These are phyloP conservation scores for Ochropleura leucogaster DNA, from an alignment of 2,888 invertebrate genomes.

Conservation along the genomic window DNA sequence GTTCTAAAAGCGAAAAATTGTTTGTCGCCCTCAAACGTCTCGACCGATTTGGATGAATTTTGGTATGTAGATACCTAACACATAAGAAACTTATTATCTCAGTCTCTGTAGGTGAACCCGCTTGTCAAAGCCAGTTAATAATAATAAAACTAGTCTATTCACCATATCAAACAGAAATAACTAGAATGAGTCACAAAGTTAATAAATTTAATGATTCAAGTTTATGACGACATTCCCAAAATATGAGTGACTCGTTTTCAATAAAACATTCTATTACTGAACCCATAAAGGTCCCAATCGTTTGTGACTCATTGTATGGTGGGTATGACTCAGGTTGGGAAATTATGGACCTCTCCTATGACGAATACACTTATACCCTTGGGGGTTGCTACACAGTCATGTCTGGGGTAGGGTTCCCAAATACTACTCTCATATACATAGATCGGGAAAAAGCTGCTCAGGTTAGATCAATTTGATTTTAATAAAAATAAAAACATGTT, in stretches of 20 bases:
- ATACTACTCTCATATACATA: neutral
- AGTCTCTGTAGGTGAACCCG: no score
- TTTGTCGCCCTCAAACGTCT: no score
- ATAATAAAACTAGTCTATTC: neutral
- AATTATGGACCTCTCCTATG: neutral
- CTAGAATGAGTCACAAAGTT: neutral
- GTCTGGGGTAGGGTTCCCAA: neutral
- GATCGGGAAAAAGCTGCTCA: no score
- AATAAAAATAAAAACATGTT: no score
- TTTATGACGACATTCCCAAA: neutral
- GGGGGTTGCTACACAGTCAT: neutral
- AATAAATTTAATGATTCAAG: neutral
- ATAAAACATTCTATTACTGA: neutral
- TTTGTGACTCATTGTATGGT: slow-evolving; percentile 29
- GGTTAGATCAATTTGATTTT: no score
- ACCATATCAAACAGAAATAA: neutral
- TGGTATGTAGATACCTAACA: no score
- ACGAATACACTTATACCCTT: neutral
- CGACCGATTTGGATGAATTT: no score
- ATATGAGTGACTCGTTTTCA: slow-evolving; percentile 21
- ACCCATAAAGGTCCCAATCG: neutral
- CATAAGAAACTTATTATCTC: no score
- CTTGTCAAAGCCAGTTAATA: no score
- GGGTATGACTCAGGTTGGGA: neutral
- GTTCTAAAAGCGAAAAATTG: no score